phyloP scores from a whole-genome alignment of 2,888 invertebrate species.

The Uloborus plumipes region DNA sequence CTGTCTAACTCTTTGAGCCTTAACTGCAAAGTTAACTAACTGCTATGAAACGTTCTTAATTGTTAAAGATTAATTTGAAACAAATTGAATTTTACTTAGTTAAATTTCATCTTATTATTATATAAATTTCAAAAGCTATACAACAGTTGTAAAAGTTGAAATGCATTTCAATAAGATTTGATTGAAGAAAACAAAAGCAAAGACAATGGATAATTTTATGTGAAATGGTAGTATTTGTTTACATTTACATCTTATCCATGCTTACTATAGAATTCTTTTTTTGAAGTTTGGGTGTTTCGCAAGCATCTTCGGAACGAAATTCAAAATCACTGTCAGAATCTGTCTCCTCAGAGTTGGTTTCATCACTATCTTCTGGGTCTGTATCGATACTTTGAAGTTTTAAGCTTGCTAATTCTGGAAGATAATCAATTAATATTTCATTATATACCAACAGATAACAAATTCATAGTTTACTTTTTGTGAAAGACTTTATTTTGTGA shows the following conservation, averaged over 20 bases:
- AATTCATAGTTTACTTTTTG: too few species aligned
- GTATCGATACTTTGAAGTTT: constrained; percentile 17
- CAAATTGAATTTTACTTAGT: too few species aligned
- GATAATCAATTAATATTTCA: background rate
- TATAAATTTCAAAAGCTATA: too few species aligned
- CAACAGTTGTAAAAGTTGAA: too few species aligned
- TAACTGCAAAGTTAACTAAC: too few species aligned
- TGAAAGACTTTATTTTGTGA: background rate
- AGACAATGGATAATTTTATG: background rate
- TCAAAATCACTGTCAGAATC: constrained; percentile 12
- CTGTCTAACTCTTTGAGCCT: too few species aligned
- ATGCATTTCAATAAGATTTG: too few species aligned
- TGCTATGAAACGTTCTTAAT: too few species aligned
- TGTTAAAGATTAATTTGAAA: too few species aligned
- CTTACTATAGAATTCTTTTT: constrained; percentile 21
- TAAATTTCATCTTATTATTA: too few species aligned
- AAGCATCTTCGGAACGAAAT: background rate
- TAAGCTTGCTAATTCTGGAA: constrained; percentile 43
- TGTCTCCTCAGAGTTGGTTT: constrained; percentile 16
- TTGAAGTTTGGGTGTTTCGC: constrained; percentile 8
- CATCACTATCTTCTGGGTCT: constrained; percentile 59
- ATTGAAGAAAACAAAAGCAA: too few species aligned
- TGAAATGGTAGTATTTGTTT: background rate
- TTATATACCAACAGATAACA: background rate
- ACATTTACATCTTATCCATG: too few species aligned